phyloP scores from a whole-genome alignment of 2,113 vertebrate genomes.

The Tautogolabrus adspersus region DNA sequence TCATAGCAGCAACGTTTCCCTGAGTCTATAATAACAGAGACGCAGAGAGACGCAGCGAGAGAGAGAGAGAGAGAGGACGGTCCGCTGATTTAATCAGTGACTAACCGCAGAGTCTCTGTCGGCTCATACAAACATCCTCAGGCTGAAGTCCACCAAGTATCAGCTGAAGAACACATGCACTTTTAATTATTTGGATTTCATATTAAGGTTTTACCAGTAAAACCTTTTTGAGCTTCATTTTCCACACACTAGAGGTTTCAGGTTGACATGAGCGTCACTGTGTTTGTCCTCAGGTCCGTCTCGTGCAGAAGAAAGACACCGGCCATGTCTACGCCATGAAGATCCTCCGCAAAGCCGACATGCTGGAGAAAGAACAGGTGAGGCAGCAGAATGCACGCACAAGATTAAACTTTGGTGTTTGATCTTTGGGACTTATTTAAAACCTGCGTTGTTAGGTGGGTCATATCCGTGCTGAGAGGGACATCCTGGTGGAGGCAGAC shows the following conservation, averaged over 20 bases:
- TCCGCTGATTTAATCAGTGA: not conserved
- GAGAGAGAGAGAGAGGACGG: not conserved
- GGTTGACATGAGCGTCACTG: not conserved
- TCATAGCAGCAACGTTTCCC: no score
- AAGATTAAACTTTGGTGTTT: no score
- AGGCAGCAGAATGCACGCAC: not conserved
- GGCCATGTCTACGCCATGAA: constrained; percentile 99
- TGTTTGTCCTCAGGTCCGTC: constrained; percentile 86
- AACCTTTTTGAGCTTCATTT: not conserved
- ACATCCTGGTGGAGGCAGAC: constrained; percentile 98
- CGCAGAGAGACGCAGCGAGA: no score
- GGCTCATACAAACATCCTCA: not conserved
- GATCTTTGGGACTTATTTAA: not conserved
- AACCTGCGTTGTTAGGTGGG: constrained; percentile 85
- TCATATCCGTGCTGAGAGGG: constrained; percentile 96
- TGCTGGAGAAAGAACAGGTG: constrained; percentile 99
- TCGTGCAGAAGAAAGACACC: constrained; percentile 99
- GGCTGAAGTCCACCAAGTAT: not conserved
- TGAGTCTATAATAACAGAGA: no score
- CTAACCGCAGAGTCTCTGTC: not conserved
- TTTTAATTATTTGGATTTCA: not conserved
- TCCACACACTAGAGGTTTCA: no score
- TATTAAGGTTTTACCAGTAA: not conserved
- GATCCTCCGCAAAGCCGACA: constrained; percentile 97
- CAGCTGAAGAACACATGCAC: not conserved